Conservation (phyloP, 2,888 invertebrate species). For the Capitulum mitella region DNA sequence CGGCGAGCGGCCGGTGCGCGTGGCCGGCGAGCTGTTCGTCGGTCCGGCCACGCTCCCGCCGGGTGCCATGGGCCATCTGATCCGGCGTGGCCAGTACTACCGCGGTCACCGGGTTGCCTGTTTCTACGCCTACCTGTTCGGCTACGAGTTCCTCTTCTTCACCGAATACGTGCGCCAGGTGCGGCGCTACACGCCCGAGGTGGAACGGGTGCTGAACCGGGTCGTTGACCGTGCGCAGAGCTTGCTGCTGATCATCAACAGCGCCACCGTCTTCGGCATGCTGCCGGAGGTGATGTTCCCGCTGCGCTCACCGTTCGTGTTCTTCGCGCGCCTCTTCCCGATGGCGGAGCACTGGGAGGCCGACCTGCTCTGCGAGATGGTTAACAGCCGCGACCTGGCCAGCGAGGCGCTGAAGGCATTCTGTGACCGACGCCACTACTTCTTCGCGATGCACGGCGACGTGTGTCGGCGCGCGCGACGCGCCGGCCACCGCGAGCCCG, state of each 20-base stretch:
- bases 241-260: background rate
- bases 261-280: background rate
- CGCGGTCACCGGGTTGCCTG: background rate
- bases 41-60: background rate
- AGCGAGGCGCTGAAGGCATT: background rate
- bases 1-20: background rate
- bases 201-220: background rate
- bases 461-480: background rate
- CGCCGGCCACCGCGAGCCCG: background rate
- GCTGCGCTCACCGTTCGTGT: background rate
- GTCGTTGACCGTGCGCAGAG: background rate
- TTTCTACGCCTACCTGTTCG: background rate
- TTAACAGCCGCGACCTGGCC: background rate
- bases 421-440: background rate
- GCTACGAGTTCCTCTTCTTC: background rate
- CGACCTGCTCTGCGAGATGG: background rate
- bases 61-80: background rate
- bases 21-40: background rate
- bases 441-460: background rate
- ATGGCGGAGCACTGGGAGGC: background rate
- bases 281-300: background rate
- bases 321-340: background rate
- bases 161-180: background rate
- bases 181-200: background rate
- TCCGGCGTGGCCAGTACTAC: background rate